These are phyloP conservation scores for Hermodice carunculata DNA, from an alignment of 2,888 invertebrate species.

Conservation along the genomic window DNA sequence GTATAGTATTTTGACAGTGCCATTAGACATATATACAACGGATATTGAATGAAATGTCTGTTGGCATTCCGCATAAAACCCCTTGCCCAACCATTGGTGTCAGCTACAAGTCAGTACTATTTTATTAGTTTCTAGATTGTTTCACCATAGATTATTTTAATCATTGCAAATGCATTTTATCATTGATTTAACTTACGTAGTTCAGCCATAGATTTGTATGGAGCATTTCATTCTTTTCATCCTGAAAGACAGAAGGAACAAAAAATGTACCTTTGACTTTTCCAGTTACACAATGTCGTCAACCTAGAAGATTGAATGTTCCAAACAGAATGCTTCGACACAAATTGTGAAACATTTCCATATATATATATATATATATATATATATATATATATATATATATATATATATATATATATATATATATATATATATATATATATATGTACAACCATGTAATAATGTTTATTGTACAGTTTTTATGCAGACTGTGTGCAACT, in stretches of 20 bases:
- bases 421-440: not conserved
- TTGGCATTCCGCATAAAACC: too few relatives aligned
- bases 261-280: too few relatives aligned
- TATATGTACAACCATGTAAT: too few relatives aligned
- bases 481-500: too few relatives aligned
- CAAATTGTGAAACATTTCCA: not conserved
- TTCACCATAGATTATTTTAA: not conserved
- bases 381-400: conserved; percentile 15
- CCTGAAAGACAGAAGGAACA: conserved; percentile 25
- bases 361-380: conserved; percentile 16
- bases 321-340: not conserved
- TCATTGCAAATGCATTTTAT: not conserved
- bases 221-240: conserved; percentile 49
- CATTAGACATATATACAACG: too few relatives aligned
- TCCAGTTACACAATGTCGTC: too few relatives aligned
- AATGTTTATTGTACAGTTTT: too few relatives aligned
- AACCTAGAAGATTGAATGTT: not conserved
- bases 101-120: too few relatives aligned
- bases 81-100: too few relatives aligned
- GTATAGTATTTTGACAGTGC: too few relatives aligned
- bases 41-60: too few relatives aligned
- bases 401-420: conserved; percentile 14
- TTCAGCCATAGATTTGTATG: conserved; percentile 50
- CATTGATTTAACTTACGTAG: conserved; percentile 37
- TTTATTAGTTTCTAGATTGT: not conserved